Evolutionary conservation across 2,888 invertebrate genomes (phyloP), one percentile per base, ranked within the genome.

Genomic region (Liopterus haemorrhoidalis): DNA sequence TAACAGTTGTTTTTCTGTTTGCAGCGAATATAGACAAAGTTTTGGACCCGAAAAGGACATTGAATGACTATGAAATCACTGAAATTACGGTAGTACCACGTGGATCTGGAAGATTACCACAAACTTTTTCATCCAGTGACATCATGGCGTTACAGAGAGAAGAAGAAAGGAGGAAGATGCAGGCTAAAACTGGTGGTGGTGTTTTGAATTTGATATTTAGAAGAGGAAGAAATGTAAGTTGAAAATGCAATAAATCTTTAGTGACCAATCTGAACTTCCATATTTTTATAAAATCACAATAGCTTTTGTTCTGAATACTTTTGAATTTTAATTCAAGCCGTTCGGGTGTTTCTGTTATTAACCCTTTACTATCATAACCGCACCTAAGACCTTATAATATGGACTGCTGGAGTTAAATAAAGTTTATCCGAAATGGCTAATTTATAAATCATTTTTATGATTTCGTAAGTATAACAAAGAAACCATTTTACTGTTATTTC

Each of bases 11-110:
- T 46, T 39, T 46, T 35, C 43, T 43, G 41, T 51, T 63, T 64
- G 15, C 60, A 76, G 78, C 70, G 12, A 76, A 78, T 61, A 67
- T 79, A 49, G 75, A 78, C 54, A 73, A 79, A 59, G 70, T 71
- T 11, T 64, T 82, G 57, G 73, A 78, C 52, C 70, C 75, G 25
- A 72, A 73, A 51, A 61, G 74, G 52, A 74, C 75, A 1, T 64
- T 82, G 31, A 75, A 74, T 40, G 79, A 80, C 60, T 81, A 81
- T 59, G 74, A 76, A 49, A 70, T 81, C 32, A 78, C 78, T 49
- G 81, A 82, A 64, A 74, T 83, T 32, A 75, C 75, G 49, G 65
- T 81, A 18, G 78, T 77, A 30, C 67, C 71, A 5, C 74, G 72
- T 52, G 72, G 74, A 21, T n/a, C 25, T 5, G 67, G 69, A 12